Evolutionary conservation across 2,797 vertebrate genomes (phyloP).

Genomic region (Babyrousa celebensis): DNA sequence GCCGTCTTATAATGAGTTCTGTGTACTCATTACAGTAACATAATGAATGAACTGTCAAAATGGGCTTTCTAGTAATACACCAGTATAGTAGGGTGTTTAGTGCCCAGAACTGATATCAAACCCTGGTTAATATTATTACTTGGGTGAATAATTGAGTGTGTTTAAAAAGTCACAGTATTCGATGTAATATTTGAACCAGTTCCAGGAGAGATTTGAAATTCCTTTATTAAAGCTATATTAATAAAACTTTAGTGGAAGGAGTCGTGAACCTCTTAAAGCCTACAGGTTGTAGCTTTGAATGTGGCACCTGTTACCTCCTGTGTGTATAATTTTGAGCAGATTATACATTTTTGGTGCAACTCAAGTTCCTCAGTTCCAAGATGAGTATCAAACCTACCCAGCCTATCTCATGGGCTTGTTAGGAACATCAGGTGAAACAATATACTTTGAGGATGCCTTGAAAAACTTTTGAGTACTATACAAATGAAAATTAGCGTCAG

Average conservation of each 20-base stretch:
- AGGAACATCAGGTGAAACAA: conserved; percentile 25
- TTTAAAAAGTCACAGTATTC: conserved; percentile 45
- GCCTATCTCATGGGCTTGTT: neutral
- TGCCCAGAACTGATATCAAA: neutral
- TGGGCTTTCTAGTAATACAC: neutral
- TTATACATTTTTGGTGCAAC: neutral
- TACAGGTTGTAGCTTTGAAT: neutral
- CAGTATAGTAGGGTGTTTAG: neutral
- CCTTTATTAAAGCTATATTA: neutral
- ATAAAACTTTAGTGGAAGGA: conserved; percentile 1
- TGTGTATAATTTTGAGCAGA: conserved; percentile 53
- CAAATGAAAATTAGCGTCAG: neutral
- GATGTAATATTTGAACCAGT: conserved; percentile 57
- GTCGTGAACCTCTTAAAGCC: neutral
- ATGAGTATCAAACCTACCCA: neutral
- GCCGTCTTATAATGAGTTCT: neutral
- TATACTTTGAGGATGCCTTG: conserved; percentile 31
- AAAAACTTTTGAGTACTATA: neutral
- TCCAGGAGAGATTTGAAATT: conserved; percentile 27
- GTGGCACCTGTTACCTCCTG: neutral
- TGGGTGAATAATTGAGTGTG: conserved; percentile 8
- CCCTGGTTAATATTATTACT: neutral
- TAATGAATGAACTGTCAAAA: conserved; percentile 16
- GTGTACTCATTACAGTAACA: conserved; percentile 14
- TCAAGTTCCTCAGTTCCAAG: neutral